A percentile compares a stretch with the other conserved stretches of the same genome.
These are phyloP conservation scores for Chrosomus eos DNA, from an alignment of 2,797 vertebrate genomes.

Conservation along the genomic window DNA sequence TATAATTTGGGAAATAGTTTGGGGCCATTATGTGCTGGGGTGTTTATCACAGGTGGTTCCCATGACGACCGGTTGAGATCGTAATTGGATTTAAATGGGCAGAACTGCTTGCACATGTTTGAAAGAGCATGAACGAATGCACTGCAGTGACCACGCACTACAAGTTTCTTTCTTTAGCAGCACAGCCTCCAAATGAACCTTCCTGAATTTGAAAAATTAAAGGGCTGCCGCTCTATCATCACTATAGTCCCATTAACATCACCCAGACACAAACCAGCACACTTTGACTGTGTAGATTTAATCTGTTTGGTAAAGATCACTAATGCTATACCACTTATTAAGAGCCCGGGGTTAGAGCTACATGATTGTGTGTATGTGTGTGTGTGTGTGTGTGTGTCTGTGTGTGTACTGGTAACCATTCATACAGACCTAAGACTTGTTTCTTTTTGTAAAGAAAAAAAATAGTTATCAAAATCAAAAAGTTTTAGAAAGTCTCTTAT, in stretches of 20 bases:
- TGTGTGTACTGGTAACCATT: neutral
- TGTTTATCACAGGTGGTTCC: constrained; percentile 71
- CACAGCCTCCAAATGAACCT: constrained; percentile 39
- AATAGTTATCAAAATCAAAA: neutral
- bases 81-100: constrained; percentile 70
- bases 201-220: constrained; percentile 29
- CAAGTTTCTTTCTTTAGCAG: constrained; percentile 38
- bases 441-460: neutral
- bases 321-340: constrained; percentile 41
- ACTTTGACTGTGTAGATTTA: constrained; percentile 12
- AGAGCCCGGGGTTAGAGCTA: constrained; percentile 6
- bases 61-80: constrained; percentile 63
- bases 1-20: constrained; percentile 68
- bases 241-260: constrained; percentile 29
- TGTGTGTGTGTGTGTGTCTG: neutral
- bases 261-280: constrained; percentile 26
- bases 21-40: constrained; percentile 63
- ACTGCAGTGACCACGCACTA: constrained; percentile 41
- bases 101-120: constrained; percentile 70
- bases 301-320: constrained; percentile 11
- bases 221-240: constrained; percentile 34
- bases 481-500: neutral
- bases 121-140: constrained; percentile 52
- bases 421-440: neutral
- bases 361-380: neutral